These are phyloP conservation scores for Lutjanus argentimaculatus DNA, from an alignment of 2,797 vertebrate genomes.

Conservation along the genomic window DNA sequence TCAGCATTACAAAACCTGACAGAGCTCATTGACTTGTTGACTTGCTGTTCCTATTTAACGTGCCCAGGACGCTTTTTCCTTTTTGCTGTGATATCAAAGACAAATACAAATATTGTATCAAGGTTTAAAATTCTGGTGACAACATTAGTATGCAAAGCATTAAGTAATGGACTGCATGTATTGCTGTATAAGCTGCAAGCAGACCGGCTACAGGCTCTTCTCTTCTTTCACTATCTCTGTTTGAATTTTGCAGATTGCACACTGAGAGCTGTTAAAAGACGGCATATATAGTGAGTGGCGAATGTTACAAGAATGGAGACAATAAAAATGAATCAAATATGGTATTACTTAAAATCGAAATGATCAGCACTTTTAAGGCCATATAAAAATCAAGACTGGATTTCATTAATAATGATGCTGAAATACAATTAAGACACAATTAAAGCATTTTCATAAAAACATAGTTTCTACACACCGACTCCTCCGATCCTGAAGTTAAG, in stretches of 20 bases:
- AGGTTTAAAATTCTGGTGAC: no score
- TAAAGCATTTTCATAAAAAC: background rate
- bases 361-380: background rate
- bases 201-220: background rate
- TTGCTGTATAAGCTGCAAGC: background rate
- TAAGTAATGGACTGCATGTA: background rate
- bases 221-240: background rate
- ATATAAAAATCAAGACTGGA: background rate
- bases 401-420: background rate
- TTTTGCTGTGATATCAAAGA: no score
- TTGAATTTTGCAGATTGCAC: background rate
- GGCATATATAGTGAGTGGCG: background rate
- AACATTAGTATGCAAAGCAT: no score
- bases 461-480: conserved; percentile 85
- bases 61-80: no score
- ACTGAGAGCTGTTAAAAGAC: background rate
- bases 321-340: background rate
- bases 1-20: no score
- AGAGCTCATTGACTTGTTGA: no score
- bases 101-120: no score
- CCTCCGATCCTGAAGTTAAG: conserved; percentile 71
- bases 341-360: background rate
- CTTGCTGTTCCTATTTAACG: no score
- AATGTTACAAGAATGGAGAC: background rate
- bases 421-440: background rate